Conservation (phyloP, 1,140 invertebrate species). For the Ctenoplectra terminalis region DNA sequence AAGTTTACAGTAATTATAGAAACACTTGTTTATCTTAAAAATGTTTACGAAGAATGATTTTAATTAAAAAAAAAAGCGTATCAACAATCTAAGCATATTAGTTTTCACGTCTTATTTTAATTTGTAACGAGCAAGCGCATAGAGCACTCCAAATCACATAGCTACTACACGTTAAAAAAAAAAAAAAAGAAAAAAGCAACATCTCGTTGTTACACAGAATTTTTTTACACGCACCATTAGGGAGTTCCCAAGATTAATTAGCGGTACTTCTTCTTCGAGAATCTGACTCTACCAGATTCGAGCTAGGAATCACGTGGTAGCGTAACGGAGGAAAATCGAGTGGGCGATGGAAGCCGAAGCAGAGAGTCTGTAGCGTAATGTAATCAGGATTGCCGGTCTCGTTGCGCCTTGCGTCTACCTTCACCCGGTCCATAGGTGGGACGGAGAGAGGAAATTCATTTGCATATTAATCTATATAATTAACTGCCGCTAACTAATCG, state of each 20-base stretch:
- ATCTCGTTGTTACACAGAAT: too few relatives aligned
- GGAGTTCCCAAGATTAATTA: conserved; percentile 63
- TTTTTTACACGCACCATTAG: not conserved
- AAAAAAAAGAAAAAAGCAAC: too few relatives aligned
- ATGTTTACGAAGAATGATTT: too few relatives aligned
- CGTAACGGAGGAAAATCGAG: conserved; percentile 37
- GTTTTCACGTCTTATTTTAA: too few relatives aligned
- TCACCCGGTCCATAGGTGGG: not conserved
- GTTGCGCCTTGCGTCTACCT: conserved; percentile 34
- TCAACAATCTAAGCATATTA: too few relatives aligned
- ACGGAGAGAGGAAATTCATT: conserved; percentile 53
- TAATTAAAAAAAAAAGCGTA: too few relatives aligned
- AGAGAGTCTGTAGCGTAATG: conserved; percentile 21
- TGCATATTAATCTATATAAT: conserved; percentile 75
- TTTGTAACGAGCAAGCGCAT: too few relatives aligned
- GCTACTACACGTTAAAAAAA: too few relatives aligned
- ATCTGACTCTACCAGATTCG: conserved; percentile 49
- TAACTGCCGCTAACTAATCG: conserved; percentile 71
- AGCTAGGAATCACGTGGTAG: conserved; percentile 38
- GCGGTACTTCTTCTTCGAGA: conserved; percentile 47
- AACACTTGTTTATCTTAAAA: too few relatives aligned
- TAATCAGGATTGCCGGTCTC: conserved; percentile 21
- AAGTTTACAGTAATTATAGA: too few relatives aligned
- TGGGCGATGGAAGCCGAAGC: conserved; percentile 21
- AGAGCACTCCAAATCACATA: too few relatives aligned